Base-by-base conservation (phyloP, 2,888 invertebrate species). In the Tridacna gigas region DNA sequence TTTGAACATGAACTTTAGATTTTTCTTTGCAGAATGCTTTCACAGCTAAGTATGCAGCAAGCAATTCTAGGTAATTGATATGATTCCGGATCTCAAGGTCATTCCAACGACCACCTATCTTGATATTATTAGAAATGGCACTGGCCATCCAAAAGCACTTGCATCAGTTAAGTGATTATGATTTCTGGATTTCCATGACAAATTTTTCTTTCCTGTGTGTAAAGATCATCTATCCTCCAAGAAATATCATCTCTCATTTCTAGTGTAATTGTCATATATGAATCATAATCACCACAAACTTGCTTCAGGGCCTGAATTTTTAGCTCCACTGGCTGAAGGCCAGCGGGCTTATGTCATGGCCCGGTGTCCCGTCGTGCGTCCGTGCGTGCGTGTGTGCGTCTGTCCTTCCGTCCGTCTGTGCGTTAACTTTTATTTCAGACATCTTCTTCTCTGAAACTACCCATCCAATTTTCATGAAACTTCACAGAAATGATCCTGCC, bases 191-290 rank as follows among this genome's bases (percentile, higher is more conserved):
- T 25, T 13, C 76, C 80, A 71, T 76, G 71, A 26, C 60, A 71
- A 4, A 76, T 74, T 37, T 25, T 25, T 79, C 28, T 73, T 7
- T 45, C 22, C 45, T 48, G 48, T 9, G 37, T 61, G 7, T 20
- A 20, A 11, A 79, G 25, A 60, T 79, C 61, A 22, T 48, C 22
- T 18, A 79, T 79, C 79, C 79, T 73, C 79, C 79, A 79, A n/a
- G 61, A 74, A 20, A 74, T 20, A 22, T 74, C 26, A 15, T 60
- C 25, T n/a, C 25, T 74, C 51, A 74, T 74, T 74, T 74, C 26
- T 28, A 20, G 47, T n/a, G 71, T 45, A n/a, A 71, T 45, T 20
- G 25, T 56, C 74, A 56, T 74, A 22, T 25, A 25, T 25, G 74
- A 51, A 25, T 74, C 74, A 56, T 74, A 74, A 74, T 74, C 51